Base-by-base conservation (phyloP, 2,113 vertebrate genomes). In the Cariama cristata region DNA sequence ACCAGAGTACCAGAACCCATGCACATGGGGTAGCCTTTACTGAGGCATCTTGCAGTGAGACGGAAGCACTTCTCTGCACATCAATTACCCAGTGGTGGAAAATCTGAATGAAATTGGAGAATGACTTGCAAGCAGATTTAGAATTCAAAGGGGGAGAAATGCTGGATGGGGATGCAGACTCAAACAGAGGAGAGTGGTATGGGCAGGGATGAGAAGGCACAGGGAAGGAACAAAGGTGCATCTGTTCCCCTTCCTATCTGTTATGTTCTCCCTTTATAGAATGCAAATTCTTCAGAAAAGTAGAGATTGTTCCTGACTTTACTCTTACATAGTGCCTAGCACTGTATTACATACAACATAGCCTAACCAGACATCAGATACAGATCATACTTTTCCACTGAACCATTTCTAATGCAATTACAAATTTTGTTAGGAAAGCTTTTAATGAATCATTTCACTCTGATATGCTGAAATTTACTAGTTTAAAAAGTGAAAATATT, bases 211-310 rank as follows among this genome's bases (percentile, higher is more conserved):
- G 14, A 56, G 88, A 85, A 90, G 22, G 40, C 52, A 83, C 14
- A 33, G 40, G 42, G 20, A 86, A 90, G 40, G 56, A 82, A 52
- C 52, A 91, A 94, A 75, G 66, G 76, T 52, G 32, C 15, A 50
- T 62, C 63, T 88, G 59, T 81, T 74, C 22, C 50, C 27, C 55
- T 60, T 40, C 28, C 30, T 91, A 30, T 76, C 62, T 77, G 18
- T 42, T 52, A 19, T 1, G 3, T 40, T 86, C 20, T 81, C 21
- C 81, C 18, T 83, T 94, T 90, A 67, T 63, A 79, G 64, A 89
- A 91, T 30, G 52, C 7, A 91, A 84, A 81, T 91, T 95, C 47
- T 59, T 89, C 76, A 94, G 63, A 62, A 81, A 74, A 91, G 63
- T n/a, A 74, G 50, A 52, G 26, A 14, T 59, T 0, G 2, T 59